phyloP scores from a whole-genome alignment of 2,888 invertebrate species.

The Agriopis leucophaearia region DNA sequence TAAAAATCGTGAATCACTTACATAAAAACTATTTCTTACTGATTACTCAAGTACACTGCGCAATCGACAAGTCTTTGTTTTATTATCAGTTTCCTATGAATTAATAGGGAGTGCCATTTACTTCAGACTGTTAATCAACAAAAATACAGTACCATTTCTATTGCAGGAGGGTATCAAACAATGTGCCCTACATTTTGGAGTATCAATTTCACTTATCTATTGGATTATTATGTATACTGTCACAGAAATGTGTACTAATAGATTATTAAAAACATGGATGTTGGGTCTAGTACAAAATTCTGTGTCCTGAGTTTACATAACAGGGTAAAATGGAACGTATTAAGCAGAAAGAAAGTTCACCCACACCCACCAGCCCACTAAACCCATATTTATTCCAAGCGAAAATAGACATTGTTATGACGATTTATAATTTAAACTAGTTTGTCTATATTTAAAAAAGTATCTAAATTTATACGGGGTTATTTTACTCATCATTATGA shows the following conservation, averaged over 20 bases:
- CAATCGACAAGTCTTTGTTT: conserved; percentile 14
- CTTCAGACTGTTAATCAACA: conserved; percentile 18
- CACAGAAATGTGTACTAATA: not conserved
- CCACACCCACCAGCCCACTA: too few species aligned
- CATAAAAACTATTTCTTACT: not conserved
- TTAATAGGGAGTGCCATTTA: conserved; percentile 23
- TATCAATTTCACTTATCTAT: conserved; percentile 21
- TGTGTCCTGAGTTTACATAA: too few species aligned
- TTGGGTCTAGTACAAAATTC: not conserved
- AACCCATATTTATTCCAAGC: too few species aligned
- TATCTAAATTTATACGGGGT: too few species aligned
- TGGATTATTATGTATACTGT: conserved; percentile 13
- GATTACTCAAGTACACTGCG: conserved; percentile 1
- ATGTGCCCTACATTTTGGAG: conserved; percentile 21
- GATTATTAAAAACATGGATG: too few species aligned
- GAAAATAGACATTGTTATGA: too few species aligned
- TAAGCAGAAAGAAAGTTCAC: too few species aligned
- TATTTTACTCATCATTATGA: too few species aligned
- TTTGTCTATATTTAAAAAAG: too few species aligned
- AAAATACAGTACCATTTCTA: conserved; percentile 10
- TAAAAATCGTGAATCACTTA: too few species aligned
- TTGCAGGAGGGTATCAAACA: not conserved
- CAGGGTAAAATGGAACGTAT: too few species aligned
- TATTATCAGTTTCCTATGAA: conserved; percentile 9
- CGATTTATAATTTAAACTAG: too few species aligned